Base-by-base conservation (phyloP, 2,797 vertebrate species). In the Gymnothorax javanicus region DNA sequence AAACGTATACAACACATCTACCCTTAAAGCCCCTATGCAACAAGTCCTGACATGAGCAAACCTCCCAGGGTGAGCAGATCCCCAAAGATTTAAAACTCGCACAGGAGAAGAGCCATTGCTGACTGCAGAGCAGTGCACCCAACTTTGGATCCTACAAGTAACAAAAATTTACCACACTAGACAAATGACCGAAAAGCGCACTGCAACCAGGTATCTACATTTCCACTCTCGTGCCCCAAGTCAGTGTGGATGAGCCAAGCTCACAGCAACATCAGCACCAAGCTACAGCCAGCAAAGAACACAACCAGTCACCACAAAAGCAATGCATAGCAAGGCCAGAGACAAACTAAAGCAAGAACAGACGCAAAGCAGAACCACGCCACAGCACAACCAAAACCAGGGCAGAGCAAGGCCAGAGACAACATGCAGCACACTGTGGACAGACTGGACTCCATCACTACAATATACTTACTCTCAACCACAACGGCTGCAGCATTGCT, bases 401-500 rank as follows among this genome's bases (percentile, higher is more conserved):
- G 62, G 15, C 17, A 13, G 33, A 43, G 33, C 33, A 43, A 43
- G 12, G 20, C 60, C 12, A 73, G 27, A 75, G 13, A 15, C 27
- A 15, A 75, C 33, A 75, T 75, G 73, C 73, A 75, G 23, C 27
- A 75, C 11, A 75, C 27, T 75, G 71, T 43, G 73, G 73, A 75
- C 27, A 75, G 11, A 43, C 27, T 43, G 73, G 73, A 75, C 13
- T 27, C 73, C 73, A 75, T 50, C 12, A 17, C 33, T 50, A 75
- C 27, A 75, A 75, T 15, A 75, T 75, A 75, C 73, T 75, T 75
- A 75, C 73, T 75, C 13, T 17, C 25, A 71, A 27, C 67, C 67
- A 71, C 25, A 71, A 71, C 4, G 69, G 69, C 69, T 33, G 27
- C 33, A 17, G 73, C 73, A 43, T 75, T 17, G 33, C 3, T 75